Percentiles rank a stretch among this genome's conserved stretches.
phyloP scores from a whole-genome alignment of 2,113 vertebrate genomes.

The Corythornis cristatus region DNA sequence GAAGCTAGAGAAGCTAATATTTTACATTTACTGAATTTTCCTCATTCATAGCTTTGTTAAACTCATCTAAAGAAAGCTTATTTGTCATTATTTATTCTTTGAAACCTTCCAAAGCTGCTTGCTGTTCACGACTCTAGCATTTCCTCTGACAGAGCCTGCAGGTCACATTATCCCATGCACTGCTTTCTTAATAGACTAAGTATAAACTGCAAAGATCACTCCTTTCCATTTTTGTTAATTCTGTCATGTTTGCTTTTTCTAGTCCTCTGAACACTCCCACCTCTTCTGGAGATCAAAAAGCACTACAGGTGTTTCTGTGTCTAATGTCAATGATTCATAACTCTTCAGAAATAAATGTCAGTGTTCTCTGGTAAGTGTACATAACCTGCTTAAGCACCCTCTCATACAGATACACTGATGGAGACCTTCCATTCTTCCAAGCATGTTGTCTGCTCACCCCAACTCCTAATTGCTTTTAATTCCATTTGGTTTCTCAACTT shows the following conservation, averaged over 20 bases:
- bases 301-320: slow-evolving; percentile 32
- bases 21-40: neutral
- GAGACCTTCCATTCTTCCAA: neutral
- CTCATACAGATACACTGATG: neutral
- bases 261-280: slow-evolving; percentile 46
- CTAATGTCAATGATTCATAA: slow-evolving; percentile 56
- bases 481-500: neutral
- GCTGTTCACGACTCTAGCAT: slow-evolving; percentile 49
- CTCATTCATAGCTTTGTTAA: slow-evolving; percentile 42
- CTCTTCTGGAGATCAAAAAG: slow-evolving; percentile 10
- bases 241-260: slow-evolving; percentile 46
- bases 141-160: slow-evolving; percentile 44
- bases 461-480: neutral
- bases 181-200: slow-evolving; percentile 41
- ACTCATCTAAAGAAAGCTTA: neutral
- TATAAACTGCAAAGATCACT: slow-evolving; percentile 38
- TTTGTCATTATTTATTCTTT: slow-evolving; percentile 48
- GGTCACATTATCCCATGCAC: slow-evolving; percentile 57
- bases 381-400: neutral
- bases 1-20: neutral
- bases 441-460: neutral
- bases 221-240: slow-evolving; percentile 46
- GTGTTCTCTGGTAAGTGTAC: neutral
- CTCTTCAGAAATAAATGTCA: slow-evolving; percentile 60
- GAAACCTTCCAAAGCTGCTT: slow-evolving; percentile 37